These are phyloP conservation scores for Metallyticus violacea DNA, from an alignment of 2,888 invertebrate genomes.

Conservation along the genomic window DNA sequence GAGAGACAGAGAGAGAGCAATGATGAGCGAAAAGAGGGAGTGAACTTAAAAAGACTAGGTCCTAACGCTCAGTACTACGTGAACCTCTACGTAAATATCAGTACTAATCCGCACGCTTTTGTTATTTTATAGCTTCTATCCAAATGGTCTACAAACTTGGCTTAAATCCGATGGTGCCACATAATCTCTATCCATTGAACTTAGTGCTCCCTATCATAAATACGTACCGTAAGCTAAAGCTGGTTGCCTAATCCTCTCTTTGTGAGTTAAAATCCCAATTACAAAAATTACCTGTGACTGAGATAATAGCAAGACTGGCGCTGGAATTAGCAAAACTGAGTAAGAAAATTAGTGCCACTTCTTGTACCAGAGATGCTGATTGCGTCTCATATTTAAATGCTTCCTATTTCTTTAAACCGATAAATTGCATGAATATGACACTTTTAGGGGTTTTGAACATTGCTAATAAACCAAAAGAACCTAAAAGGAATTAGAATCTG, in stretches of 20 bases:
- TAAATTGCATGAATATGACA: too few species aligned
- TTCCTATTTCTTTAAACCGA: too few species aligned
- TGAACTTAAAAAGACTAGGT: not conserved
- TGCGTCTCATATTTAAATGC: too few species aligned
- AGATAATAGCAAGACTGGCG: not conserved
- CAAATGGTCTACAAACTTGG: not conserved
- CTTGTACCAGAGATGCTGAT: not conserved
- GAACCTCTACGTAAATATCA: not conserved
- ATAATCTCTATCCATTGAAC: not conserved
- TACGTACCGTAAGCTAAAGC: too few species aligned
- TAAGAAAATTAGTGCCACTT: not conserved
- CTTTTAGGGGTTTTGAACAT: too few species aligned
- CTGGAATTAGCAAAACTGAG: not conserved
- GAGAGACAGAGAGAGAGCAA: not conserved
- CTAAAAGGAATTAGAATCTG: too few species aligned
- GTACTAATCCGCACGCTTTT: not conserved
- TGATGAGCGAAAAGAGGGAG: not conserved
- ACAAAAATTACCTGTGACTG: not conserved
- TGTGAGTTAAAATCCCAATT: not conserved
- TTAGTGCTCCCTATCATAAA: not conserved
- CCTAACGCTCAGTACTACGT: not conserved
- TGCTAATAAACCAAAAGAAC: too few species aligned
- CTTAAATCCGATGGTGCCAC: not conserved
- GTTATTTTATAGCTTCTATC: not conserved
- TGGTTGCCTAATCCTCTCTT: not conserved